Evolutionary conservation across 2,797 vertebrate species (phyloP), one percentile per base, ranked within the genome.

Genomic region (Hypotaenidia okinawae): DNA sequence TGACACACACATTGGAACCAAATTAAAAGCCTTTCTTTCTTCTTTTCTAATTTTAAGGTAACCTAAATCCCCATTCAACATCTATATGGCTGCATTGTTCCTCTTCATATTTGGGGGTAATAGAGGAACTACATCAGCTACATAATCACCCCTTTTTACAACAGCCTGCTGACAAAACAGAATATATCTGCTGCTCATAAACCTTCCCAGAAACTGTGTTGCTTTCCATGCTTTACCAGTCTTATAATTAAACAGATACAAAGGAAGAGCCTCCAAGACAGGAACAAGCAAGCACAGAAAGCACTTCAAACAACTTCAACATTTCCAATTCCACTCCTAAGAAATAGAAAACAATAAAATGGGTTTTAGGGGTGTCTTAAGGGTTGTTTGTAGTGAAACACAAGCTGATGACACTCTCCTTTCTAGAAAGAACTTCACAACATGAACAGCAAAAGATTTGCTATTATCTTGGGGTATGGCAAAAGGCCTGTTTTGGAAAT

Each of bases 81-180:
- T 32, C 15, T 54, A 5, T 27, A 30, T 1, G 5, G 2, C 30
- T 0, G 0, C 30, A 4, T 30, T 51, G 15, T 32, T 13, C 10
- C 1, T 12, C 9, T 70, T 61, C 25, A 18, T 57, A 33, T 68
- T 19, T 58, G 18, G 22, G 5, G 4, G 6, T 39, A 52, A 41
- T 1, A 75, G 51, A 80, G 14, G 8, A 70, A 35, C n/a, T 64
- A 33, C 3, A 13, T 24, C 49, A 75, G 14, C 27, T 57, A 1
- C 61, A 8, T 41, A 39, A 57, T n/a, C 32, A 58, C 54, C 18
- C 17, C 22, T 85, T 47, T 39, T 82, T 63, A n/a, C 14, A 58
- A 63, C 37, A 72, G 24, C 10, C 51, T 61, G 27, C 54, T 89
- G 52, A 27, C 22, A 61, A 92, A 74, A 61, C 21, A 25, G 16